Evolutionary conservation across 2,797 vertebrate species (phyloP).

Genomic region (Mus caroli): DNA sequence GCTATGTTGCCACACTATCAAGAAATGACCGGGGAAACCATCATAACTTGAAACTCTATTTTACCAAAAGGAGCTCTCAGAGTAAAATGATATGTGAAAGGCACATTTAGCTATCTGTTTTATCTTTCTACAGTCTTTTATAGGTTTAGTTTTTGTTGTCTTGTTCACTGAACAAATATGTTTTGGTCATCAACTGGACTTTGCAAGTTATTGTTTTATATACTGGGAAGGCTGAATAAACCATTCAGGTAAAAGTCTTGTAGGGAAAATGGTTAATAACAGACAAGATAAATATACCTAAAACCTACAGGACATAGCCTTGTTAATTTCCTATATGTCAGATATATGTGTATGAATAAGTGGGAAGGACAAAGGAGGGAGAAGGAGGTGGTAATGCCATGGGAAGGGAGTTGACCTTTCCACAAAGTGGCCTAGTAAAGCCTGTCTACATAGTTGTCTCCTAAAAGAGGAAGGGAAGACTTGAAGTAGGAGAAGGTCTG

Average conservation of each 20-base stretch:
- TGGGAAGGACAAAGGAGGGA: not conserved
- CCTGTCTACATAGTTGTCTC: not conserved
- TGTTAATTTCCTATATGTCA: not conserved
- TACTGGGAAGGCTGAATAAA: conserved; percentile 23
- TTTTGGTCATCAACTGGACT: not conserved
- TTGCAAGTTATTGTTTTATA: conserved; percentile 28
- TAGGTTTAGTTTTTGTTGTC: not conserved
- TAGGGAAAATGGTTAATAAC: not conserved
- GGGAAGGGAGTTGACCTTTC: not conserved
- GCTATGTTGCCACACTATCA: not conserved
- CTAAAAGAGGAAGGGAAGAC: not conserved
- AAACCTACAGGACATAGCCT: not conserved
- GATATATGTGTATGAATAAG: not conserved
- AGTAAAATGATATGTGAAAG: conserved; percentile 22
- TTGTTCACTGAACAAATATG: conserved; percentile 36
- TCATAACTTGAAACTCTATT: not conserved
- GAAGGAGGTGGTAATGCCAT: not conserved
- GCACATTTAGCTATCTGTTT: not conserved
- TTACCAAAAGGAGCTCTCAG: not conserved
- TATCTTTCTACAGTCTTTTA: not conserved
- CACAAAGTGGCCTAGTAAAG: not conserved
- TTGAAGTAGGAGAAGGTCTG: not conserved
- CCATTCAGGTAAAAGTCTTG: not conserved
- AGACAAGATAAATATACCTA: not conserved
- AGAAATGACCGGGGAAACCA: not conserved